Evolutionary conservation across 1,140 invertebrate genomes (phyloP).

Genomic region (Nixonia krombeini): DNA sequence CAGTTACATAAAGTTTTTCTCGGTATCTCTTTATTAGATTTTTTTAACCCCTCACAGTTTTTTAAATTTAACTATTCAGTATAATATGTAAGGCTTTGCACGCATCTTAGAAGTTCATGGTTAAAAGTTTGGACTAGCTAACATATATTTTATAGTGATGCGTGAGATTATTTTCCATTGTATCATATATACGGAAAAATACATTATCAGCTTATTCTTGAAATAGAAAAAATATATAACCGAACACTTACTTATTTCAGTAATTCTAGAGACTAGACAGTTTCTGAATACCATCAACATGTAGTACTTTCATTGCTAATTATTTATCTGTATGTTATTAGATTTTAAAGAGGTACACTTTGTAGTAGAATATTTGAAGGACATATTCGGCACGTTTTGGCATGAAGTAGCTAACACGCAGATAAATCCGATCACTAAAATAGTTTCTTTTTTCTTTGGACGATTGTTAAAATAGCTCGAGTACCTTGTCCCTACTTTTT

Average conservation of each 20-base stretch:
- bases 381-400: slow-evolving; percentile 65
- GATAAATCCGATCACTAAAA: slow-evolving; percentile 44
- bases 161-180: too few species aligned
- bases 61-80: too few species aligned
- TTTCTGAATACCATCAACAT: slow-evolving; percentile 28
- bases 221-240: slow-evolving; percentile 53
- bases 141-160: slow-evolving; percentile 26
- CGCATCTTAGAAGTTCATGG: slow-evolving; percentile 37
- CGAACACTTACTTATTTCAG: slow-evolving; percentile 29
- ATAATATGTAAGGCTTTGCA: slow-evolving; percentile 37
- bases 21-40: too few species aligned
- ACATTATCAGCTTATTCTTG: slow-evolving; percentile 34
- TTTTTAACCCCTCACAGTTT: too few species aligned
- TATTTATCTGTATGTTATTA: slow-evolving; percentile 22
- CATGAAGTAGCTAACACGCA: slow-evolving; percentile 50
- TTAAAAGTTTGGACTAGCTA: slow-evolving; percentile 26
- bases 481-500: slow-evolving; percentile 10
- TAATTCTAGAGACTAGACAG: slow-evolving; percentile 43
- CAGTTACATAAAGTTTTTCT: too few species aligned
- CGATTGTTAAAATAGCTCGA: slow-evolving; percentile 40
- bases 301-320: slow-evolving; percentile 46
- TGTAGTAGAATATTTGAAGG: slow-evolving; percentile 49
- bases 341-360: slow-evolving; percentile 52
- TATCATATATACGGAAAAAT: slow-evolving; percentile 40
- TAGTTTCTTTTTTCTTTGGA: slow-evolving; percentile 28